Conservation (phyloP, 2,113 vertebrate genomes). For the Accipiter virgatus region DNA sequence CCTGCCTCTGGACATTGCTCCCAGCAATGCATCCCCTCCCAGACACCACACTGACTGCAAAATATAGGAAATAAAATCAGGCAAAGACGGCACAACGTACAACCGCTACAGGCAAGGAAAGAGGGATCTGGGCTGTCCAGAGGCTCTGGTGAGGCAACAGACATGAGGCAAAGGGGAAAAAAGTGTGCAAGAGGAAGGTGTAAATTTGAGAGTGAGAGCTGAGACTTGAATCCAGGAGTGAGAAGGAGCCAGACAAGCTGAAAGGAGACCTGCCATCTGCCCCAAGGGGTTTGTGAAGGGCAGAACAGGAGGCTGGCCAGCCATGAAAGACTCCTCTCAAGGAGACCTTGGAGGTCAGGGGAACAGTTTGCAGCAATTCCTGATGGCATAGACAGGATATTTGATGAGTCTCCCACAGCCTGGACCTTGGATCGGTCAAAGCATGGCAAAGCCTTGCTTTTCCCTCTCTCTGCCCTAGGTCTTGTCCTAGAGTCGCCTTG, state of each 20-base stretch:
- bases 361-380: neutral
- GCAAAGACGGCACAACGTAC: neutral
- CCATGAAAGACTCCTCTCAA: neutral
- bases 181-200: neutral
- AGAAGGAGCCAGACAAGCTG: neutral
- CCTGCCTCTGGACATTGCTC: neutral
- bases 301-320: neutral
- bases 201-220: neutral
- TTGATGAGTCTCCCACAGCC: neutral
- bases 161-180: neutral
- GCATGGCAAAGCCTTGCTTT: neutral
- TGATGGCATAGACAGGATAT: neutral
- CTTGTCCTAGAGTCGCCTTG: neutral
- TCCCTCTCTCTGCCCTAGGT: neutral
- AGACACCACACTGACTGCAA: neutral
- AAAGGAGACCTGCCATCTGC: neutral
- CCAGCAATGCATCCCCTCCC: neutral
- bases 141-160: neutral
- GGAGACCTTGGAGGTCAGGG: neutral
- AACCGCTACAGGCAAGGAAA: neutral
- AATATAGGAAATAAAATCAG: neutral
- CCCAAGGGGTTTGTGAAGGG: neutral
- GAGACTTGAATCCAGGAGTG: neutral
- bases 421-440: neutral
- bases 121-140: neutral